These are phyloP conservation scores for Rafetus swinhoei DNA, from an alignment of 2,113 vertebrate genomes.

Conservation along the genomic window DNA sequence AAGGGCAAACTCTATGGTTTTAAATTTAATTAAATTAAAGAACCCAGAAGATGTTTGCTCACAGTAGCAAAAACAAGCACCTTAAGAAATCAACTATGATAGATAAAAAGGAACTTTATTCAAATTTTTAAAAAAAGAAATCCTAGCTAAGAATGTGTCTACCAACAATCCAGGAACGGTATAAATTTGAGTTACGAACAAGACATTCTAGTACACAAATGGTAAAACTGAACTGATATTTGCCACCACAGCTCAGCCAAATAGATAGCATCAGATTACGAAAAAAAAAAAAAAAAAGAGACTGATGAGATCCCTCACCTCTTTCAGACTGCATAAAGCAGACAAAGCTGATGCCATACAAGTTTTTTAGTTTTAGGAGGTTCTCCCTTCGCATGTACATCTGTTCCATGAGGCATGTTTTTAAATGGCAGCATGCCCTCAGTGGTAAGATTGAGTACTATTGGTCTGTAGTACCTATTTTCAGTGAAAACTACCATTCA, in stretches of 20 bases:
- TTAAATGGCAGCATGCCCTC: conserved; percentile 53
- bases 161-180: neutral
- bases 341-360: conserved; percentile 24
- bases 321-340: conserved; percentile 25
- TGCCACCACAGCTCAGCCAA: neutral
- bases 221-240: neutral
- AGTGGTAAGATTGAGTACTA: conserved; percentile 31
- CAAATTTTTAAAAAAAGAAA: neutral
- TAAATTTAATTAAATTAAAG: neutral
- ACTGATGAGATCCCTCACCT: neutral
- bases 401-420: rapidly evolving
- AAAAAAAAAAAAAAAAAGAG: neutral
- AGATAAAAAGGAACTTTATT: neutral
- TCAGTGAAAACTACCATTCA: neutral
- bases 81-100: neutral
- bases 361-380: neutral
- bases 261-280: neutral
- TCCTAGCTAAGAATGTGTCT: neutral
- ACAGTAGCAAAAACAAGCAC: neutral
- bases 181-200: neutral
- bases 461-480: neutral
- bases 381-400: neutral
- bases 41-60: neutral
- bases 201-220: conserved; percentile 11
- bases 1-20: neutral